Evolutionary conservation across 2,888 invertebrate genomes (phyloP).

Genomic region (Volucella bombylans): DNA sequence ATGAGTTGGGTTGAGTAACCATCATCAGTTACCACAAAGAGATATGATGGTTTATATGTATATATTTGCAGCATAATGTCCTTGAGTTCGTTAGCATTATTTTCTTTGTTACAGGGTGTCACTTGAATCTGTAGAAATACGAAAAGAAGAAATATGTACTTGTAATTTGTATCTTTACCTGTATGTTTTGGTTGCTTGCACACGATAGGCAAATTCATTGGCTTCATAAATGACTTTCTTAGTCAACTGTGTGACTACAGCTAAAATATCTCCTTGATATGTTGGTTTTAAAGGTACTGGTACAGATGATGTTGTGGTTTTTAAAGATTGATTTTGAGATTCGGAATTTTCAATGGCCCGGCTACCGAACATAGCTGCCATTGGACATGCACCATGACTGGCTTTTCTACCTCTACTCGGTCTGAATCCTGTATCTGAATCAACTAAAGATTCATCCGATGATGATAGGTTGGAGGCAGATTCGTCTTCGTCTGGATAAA

Average conservation of each 20-base stretch:
- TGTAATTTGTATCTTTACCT: conserved; percentile 78
- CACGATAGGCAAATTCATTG: conserved; percentile 75
- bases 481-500: background rate
- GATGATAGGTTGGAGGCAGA: conserved; percentile 24
- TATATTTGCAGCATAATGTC: background rate
- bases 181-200: conserved; percentile 79
- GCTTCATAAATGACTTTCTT: conserved; percentile 76
- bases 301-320: conserved; percentile 56
- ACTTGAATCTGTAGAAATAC: conserved; percentile 14
- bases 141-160: conserved; percentile 17
- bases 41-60: background rate
- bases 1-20: background rate
- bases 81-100: conserved; percentile 10
- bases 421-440: conserved; percentile 64
- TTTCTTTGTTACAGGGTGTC: background rate
- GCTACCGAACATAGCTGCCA: conserved; percentile 43
- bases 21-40: conserved; percentile 14
- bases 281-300: conserved; percentile 73
- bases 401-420: conserved; percentile 54
- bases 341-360: conserved; percentile 50
- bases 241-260: conserved; percentile 80
- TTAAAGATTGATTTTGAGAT: conserved; percentile 38
- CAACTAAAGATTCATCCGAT: conserved; percentile 59
- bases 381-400: conserved; percentile 44
- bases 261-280: conserved; percentile 79